Evolutionary conservation across 2,797 vertebrate species (phyloP).

Genomic region (Myiothlypis coronata): DNA sequence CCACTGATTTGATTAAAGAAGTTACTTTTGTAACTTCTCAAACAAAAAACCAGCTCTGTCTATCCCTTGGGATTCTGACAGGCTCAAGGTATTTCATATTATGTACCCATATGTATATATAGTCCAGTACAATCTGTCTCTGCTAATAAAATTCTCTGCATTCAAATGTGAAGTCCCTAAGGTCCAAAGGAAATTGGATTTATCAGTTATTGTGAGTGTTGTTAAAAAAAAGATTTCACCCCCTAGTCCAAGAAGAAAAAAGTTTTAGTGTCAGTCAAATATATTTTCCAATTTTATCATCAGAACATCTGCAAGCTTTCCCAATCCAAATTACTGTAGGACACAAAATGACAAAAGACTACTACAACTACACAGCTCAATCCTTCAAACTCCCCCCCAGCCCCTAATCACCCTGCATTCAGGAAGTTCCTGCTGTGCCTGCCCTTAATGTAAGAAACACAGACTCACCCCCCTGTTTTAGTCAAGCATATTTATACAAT

Average conservation of each 20-base stretch:
- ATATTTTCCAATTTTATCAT: not conserved
- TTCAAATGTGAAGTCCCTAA: not conserved
- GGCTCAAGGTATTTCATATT: not conserved
- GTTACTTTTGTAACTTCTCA: not conserved
- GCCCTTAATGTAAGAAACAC: not conserved
- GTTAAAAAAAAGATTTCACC: not conserved
- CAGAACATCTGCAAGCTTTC: not conserved
- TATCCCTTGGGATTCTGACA: not conserved
- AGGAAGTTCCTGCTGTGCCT: slow-evolving; percentile 4
- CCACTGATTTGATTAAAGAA: not conserved
- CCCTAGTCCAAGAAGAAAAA: not conserved
- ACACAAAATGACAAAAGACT: not conserved
- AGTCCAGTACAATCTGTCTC: not conserved
- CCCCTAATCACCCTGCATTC: not conserved
- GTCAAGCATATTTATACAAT: not conserved
- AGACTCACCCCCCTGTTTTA: not conserved
- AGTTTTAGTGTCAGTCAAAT: not conserved
- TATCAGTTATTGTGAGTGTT: not conserved
- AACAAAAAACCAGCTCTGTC: not conserved
- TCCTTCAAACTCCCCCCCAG: not conserved
- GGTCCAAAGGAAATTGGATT: not conserved
- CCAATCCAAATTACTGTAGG: not conserved
- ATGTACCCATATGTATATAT: too few relatives aligned
- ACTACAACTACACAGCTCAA: not conserved
- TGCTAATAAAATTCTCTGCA: not conserved